Base-by-base conservation (phyloP, 2,888 invertebrate species). In the Boloria selene region DNA sequence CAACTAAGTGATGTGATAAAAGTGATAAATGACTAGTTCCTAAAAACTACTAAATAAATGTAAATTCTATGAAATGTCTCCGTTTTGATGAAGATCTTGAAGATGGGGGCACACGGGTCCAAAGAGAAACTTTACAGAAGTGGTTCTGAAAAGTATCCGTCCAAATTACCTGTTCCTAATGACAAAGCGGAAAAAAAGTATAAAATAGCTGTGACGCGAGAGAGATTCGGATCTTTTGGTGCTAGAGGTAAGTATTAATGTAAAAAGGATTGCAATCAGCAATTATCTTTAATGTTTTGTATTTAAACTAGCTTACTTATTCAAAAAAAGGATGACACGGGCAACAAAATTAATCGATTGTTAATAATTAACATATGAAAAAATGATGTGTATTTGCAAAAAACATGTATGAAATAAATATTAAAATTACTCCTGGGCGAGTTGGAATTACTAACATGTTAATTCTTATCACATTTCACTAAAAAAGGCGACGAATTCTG, bases 101-200 rank as follows among this genome's bases (percentile, higher is more conserved):
- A 89, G 83, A 96, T 96, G 96, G 96, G 96, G 77, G 95, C 95
- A 74, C 95, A 95, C 89, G 95, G 95, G 79, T 95, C 95, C 68
- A 96, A 95, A 92, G 95, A 95, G 87, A 95, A 95, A 87, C 91
- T 95, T 72, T 93, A 94, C 78, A 93, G 95, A 79, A 93, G 94
- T 73, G 93, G 93, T 77, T 95, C 95, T 51, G 95, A 94, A 84
- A 92, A 92, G 73, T 90, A 89, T 84, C 92, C 91, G 78, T 88
- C 93, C 72, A 93, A 94, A 80, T 83, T 94, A 69, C 93, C 92
- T 55, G 90, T 92, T 72, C 92, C 93, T 58, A 93, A 87, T 74
- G 92, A 93, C 70, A 72, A 71, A 47, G 63, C 64, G 31, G 72
- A 72, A 13, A 93, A 94, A 83, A 93, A 94, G 74, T 93, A 92